phyloP scores from a whole-genome alignment of 1,140 invertebrate species.

The Drosophila seguyi region DNA sequence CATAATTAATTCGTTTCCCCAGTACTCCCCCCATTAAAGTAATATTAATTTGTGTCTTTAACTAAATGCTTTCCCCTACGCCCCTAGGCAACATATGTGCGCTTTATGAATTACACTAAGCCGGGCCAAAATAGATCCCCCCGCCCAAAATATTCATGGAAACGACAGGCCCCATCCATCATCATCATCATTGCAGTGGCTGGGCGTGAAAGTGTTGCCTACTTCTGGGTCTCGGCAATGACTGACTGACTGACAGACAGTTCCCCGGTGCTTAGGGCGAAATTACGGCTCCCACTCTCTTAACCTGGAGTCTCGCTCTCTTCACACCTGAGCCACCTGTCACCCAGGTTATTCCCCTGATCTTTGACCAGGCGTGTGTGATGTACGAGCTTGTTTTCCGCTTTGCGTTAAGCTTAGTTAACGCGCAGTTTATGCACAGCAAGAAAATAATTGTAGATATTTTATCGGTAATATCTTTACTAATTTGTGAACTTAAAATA shows the following conservation, averaged over 20 bases:
- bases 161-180: slow-evolving; percentile 30
- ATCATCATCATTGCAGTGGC: slow-evolving; percentile 44
- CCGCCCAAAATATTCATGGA: slow-evolving; percentile 16
- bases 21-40: slow-evolving; percentile 14
- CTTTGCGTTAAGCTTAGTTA: not conserved
- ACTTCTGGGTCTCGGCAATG: slow-evolving; percentile 28
- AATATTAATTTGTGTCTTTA: slow-evolving; percentile 34
- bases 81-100: slow-evolving; percentile 45
- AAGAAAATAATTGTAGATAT: not conserved
- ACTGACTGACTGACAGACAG: slow-evolving; percentile 32
- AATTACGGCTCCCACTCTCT: not conserved
- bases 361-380: slow-evolving; percentile 47
- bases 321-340: slow-evolving; percentile 58
- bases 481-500: not conserved
- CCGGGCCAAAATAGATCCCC: slow-evolving; percentile 6
- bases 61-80: slow-evolving; percentile 38
- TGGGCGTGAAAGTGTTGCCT: slow-evolving; percentile 42
- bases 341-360: slow-evolving; percentile 39
- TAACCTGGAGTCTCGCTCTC: not conserved
- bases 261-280: slow-evolving; percentile 5
- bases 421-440: not conserved
- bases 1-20: slow-evolving; percentile 48
- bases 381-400: slow-evolving; percentile 59
- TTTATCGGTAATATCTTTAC: no score
- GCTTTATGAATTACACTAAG: slow-evolving; percentile 45